Conservation (phyloP, 1,140 invertebrate species). For the Tetraneura akinire region DNA sequence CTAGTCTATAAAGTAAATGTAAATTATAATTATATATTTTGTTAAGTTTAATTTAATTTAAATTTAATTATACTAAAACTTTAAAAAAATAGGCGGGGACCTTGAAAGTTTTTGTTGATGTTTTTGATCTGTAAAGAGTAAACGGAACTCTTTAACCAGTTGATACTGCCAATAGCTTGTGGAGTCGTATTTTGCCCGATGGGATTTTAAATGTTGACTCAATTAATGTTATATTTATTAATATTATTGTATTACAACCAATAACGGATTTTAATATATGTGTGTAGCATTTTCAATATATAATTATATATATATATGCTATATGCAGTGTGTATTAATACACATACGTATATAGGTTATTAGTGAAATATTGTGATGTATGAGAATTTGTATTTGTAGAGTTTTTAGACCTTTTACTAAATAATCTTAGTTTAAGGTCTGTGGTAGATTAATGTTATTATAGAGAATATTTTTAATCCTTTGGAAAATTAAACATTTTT, state of each 20-base stretch:
- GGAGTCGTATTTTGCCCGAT: conserved; percentile 42
- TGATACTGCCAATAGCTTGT: conserved; percentile 50
- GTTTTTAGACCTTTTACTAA: not conserved
- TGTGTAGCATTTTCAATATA: not conserved
- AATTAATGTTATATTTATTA: conserved; percentile 26
- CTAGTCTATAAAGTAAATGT: not conserved
- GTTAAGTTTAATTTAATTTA: not conserved
- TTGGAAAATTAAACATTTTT: not conserved
- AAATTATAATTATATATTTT: not conserved
- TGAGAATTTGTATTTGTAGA: not conserved
- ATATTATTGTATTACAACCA: conserved; percentile 2
- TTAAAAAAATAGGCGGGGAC: conserved; percentile 38
- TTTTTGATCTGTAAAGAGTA: conserved; percentile 48
- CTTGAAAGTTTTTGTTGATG: conserved; percentile 49
- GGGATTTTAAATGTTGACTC: conserved; percentile 50
- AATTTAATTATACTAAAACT: conserved; percentile 1
- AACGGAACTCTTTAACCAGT: conserved; percentile 48
- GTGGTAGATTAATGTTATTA: too few relatives aligned
- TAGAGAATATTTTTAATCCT: not conserved
- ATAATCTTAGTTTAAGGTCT: too few relatives aligned
- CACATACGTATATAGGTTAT: not conserved
- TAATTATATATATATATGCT: too few relatives aligned
- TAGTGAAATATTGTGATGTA: not conserved
- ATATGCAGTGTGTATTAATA: not conserved
- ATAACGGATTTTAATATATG: not conserved